Evolutionary conservation across 1,140 invertebrate species (phyloP).

Genomic region (Aphelinus certus): DNA sequence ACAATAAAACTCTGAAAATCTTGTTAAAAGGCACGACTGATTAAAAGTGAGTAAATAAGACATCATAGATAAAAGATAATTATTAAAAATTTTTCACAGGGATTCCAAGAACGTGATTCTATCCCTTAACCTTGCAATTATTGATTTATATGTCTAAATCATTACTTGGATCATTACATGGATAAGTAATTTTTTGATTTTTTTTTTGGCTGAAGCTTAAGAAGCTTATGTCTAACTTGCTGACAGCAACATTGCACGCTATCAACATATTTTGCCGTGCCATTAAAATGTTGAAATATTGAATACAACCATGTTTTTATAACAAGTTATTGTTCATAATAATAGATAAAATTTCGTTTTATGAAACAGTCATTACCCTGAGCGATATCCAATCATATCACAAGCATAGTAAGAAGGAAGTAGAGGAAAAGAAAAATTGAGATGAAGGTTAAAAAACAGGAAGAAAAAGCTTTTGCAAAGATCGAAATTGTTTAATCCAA

Average conservation of each 20-base stretch:
- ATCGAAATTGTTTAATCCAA: constrained; percentile 56
- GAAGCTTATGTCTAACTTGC: constrained; percentile 8
- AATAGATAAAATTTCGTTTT: constrained; percentile 13
- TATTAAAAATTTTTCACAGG: constrained; percentile 49
- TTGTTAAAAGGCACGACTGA: constrained; percentile 59
- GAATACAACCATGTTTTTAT: constrained; percentile 29
- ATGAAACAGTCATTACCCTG: constrained; percentile 2
- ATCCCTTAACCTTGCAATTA: constrained; percentile 24
- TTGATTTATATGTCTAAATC: constrained; percentile 13
- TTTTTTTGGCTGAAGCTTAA: constrained; percentile 32
- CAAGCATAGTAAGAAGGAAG: constrained; percentile 16
- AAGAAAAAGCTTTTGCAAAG: constrained; percentile 51
- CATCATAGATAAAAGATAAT: constrained; percentile 49
- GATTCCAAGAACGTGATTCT: constrained; percentile 4
- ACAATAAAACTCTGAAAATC: constrained; percentile 51
- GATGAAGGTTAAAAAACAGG: constrained; percentile 8
- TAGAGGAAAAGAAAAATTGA: too few species aligned
- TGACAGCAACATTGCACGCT: constrained; percentile 2
- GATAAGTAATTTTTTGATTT: constrained; percentile 32
- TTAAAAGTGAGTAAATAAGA: constrained; percentile 57
- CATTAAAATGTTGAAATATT: constrained; percentile 35
- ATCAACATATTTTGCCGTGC: constrained; percentile 25
- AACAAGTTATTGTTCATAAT: constrained; percentile 18
- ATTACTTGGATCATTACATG: constrained; percentile 20
- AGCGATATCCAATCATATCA: background rate